Base-by-base conservation (phyloP, 2,113 vertebrate genomes). In the Globicephala melas region DNA sequence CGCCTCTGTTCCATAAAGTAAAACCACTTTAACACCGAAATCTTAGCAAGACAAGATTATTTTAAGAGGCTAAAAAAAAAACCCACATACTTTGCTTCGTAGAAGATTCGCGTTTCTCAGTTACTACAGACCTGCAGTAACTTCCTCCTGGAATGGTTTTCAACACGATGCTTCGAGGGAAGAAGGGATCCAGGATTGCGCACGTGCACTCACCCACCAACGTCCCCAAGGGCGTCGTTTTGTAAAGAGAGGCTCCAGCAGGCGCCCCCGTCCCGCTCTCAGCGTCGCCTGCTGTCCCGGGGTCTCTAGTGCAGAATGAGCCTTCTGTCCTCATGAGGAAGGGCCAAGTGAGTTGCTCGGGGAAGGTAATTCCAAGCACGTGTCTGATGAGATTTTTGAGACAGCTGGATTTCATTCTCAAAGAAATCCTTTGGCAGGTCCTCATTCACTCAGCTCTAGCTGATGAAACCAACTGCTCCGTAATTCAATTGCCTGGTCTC, bases 141-240 rank as follows among this genome's bases (percentile, higher is more conserved):
- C 50, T 41, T n/a, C 38, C 11, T 47, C 20, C 20, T 9, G 7
- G 11, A 26, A 23, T 36, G 62, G 31, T 18, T n/a, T 20, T 15
- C 44, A 20, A 20, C 28, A 5, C 2, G 11, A n/a, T 18, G 36
- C 68, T 87, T 63, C 9, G 0, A 47, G 21, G 44, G 21, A 73
- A 55, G 20, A 7, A 15, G 80, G 31, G 26, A 70, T 60, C 14
- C 1, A 20, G 20, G 15, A 31, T 18, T 10, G 9, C 3, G 36
- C 25, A 1, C 0, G 0, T 0, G 2, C 62, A 26, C 20, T 4
- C 38, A 7, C 31, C 25, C 53, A 1, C 44, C 25, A 18, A 2
- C 47, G 0, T 20, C 11, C 31, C 50, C 28, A 5, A 11, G 23
- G 91, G 33, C 12, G 0, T 8, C 1, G 0, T 31, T 71, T 31